A percentile compares a stretch with the other conserved stretches of the same genome.
phyloP scores from a whole-genome alignment of 2,113 vertebrate species.

The Malaclemys terrapin region DNA sequence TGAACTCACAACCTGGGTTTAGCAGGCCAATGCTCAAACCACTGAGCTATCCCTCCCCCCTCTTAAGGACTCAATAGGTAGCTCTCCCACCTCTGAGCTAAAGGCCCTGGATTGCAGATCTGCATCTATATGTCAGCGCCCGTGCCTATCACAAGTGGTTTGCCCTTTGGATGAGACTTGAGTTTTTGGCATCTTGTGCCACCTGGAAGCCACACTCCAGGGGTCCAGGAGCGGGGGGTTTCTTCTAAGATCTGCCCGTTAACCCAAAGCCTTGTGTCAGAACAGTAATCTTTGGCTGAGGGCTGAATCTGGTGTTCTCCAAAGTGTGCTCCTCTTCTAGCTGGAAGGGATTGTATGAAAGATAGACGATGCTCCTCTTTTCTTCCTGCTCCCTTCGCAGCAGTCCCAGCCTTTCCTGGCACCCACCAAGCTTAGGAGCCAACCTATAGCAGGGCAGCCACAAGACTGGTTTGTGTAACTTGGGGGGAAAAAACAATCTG shows the following conservation, averaged over 20 bases:
- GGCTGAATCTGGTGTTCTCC: background rate
- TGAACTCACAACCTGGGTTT: too few relatives aligned
- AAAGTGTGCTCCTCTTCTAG: background rate
- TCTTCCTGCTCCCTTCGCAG: background rate
- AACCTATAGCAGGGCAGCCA: background rate
- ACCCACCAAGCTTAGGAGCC: background rate
- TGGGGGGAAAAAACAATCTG: background rate
- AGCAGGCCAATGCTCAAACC: too few relatives aligned
- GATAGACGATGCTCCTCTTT: background rate
- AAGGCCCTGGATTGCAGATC: too few relatives aligned
- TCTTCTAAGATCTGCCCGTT: too few relatives aligned
- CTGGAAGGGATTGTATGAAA: background rate
- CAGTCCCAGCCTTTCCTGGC: background rate
- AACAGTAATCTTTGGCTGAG: too few relatives aligned
- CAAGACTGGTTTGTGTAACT: background rate
- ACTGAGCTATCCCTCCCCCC: too few relatives aligned
- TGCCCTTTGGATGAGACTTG: accelerated
- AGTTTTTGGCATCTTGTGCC: background rate
- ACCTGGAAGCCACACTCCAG: too few relatives aligned
- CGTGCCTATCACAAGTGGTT: accelerated
- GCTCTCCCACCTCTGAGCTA: background rate
- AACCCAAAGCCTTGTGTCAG: too few relatives aligned
- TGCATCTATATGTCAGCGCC: accelerated
- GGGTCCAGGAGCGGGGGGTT: too few relatives aligned
- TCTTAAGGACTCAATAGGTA: background rate